Base-by-base conservation (phyloP, 2,113 vertebrate species). In the Campylomormyrus numenius region DNA sequence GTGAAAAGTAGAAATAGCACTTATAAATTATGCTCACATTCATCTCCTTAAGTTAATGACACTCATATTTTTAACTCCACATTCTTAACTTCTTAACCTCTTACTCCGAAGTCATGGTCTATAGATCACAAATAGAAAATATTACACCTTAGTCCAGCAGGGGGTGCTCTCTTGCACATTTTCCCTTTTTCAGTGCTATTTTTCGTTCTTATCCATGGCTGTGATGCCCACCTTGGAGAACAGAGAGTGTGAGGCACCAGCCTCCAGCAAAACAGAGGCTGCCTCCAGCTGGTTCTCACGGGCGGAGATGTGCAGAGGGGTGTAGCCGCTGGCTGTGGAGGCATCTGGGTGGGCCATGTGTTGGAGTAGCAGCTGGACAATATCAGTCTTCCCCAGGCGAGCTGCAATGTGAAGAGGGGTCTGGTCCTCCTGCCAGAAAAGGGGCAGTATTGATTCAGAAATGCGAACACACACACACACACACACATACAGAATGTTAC, bases 361-460 rank as follows among this genome's bases (percentile, higher is more conserved):
- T 91, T 97, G 97, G 1, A 97, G 94, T 58, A 97, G 93, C 50
- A 97, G 93, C 27, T 97, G 97, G 88, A 97, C 97, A 0, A 97
- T 97, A 91, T 97, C 97, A 0, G 97, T 96, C 93, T 97, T 97
- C 35, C 97, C 97, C 94, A 97, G 91, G 88, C 97, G 96, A 45
- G 97, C 97, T 86, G 97, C 96, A 48, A 97, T 97, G 92, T 97
- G 97, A 91, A 97, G 92, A 5, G 97, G 96, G 3, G 96, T 97
- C 95, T 97, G 97, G 91, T 97, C 96, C 94, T 97, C 97, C 97
- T 97, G 93, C 91, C 35, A 45, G 15, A 62, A 56, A 46, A 88
- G 53, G 88, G 58, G 27, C 17, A 66, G 13, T 3, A 4, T n/a
- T 45, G 39, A 48, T 46, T 48, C 15, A n/a, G 17, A 48, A 88